Base-by-base conservation (phyloP, 1,140 invertebrate species). In the Drosophila nebulosa region DNA sequence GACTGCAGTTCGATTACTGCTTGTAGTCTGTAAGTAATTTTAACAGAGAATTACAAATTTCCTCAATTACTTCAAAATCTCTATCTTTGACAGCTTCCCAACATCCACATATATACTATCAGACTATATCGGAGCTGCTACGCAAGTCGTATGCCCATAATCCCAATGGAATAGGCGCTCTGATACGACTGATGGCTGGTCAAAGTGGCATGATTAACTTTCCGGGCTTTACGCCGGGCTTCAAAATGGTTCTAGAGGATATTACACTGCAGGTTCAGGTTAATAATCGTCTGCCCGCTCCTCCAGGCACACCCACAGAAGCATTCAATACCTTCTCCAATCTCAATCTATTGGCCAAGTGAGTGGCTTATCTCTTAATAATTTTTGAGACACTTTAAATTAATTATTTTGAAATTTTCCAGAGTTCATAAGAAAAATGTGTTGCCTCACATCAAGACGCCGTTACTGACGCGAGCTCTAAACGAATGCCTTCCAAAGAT, bases 171-270 rank as follows among this genome's bases (percentile, higher is more conserved):
- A 81, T 94, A 22, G 93, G 93, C 0, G 93, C 93, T 0, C 67
- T 94, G 0, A 89, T 94, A 26, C 90, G 92, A 0, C 67, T 94
- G 2, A 83, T 94, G 3, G 86, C 90, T 5, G 92, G 93, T 0
- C 80, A 88, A 24, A 80, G 73, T 53, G 93, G 93, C 46, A 71
- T 92, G 6, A 89, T 92, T 0, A 75, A 92, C 12, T 93, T 93
- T 72, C 91, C 92, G 0, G 68, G 86, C 1, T 92, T 92, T 32
- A 93, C 92, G 18, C 86, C 90, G 0, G 93, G 92, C 14, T 84
- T 90, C 0, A 92, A 93, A 71, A 93, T 92, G 84, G 85, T 90
- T 0, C 46, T 93, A 4, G 89, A 91, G 32, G 81, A 90, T 52
- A 78, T 91, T 24, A 81, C 84, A 21, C 52, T 91, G 2, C 75